These are phyloP conservation scores for Alethe diademata DNA, from an alignment of 2,113 vertebrate species.

Conservation along the genomic window DNA sequence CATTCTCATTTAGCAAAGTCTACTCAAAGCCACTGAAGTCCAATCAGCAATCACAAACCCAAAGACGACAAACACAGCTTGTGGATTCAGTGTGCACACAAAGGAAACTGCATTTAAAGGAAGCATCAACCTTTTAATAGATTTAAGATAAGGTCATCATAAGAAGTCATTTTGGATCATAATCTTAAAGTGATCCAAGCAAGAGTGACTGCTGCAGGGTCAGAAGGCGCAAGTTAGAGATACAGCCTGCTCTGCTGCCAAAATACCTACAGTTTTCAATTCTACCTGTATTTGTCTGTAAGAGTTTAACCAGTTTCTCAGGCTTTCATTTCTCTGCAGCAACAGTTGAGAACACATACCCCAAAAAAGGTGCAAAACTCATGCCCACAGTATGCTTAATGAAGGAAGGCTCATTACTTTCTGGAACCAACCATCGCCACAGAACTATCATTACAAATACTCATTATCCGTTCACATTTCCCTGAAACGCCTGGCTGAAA, in stretches of 20 bases:
- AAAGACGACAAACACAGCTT: not conserved
- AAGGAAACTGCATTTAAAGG: not conserved
- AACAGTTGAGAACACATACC: not conserved
- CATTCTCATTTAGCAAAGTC: not conserved
- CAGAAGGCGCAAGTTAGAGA: not conserved
- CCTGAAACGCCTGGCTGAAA: not conserved
- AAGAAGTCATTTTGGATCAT: not conserved
- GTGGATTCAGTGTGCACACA: not conserved
- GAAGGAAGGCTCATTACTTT: not conserved
- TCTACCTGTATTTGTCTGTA: not conserved
- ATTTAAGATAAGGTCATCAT: not conserved
- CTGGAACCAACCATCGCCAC: not conserved
- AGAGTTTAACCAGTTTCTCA: not conserved
- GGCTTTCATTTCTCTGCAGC: not conserved
- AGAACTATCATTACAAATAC: not conserved
- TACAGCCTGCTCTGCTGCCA: not conserved
- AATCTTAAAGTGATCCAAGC: not conserved
- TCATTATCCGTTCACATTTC: accelerated
- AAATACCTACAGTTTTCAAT: not conserved
- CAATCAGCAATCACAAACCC: not conserved
- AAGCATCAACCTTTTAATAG: not conserved
- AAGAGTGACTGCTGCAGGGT: not conserved
- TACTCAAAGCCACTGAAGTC: not conserved
- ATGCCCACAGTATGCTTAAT: not conserved
- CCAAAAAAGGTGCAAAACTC: not conserved